Evolutionary conservation across 2,113 vertebrate species (phyloP).

Genomic region (Cyphomyrus plagiostoma): DNA sequence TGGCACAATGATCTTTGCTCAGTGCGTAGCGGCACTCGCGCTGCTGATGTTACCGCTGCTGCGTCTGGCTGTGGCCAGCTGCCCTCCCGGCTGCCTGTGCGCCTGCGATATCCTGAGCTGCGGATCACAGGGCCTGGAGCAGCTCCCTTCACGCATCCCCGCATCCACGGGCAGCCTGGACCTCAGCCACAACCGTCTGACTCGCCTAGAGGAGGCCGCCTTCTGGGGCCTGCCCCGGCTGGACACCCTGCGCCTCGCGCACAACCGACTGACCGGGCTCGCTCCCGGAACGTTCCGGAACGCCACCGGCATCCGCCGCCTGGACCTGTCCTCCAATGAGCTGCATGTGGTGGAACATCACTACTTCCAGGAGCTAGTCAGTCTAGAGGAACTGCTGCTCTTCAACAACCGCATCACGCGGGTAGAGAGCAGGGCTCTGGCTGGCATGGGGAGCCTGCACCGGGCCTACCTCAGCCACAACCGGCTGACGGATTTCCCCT

Average conservation of each 20-base stretch:
- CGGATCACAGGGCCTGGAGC: conserved; percentile 57
- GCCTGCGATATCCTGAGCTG: conserved; percentile 87
- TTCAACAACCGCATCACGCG: conserved; percentile 75
- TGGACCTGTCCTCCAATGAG: conserved; percentile 90
- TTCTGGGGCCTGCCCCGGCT: conserved; percentile 67
- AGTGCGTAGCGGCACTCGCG: conserved; percentile 14
- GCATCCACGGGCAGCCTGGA: conserved; percentile 68
- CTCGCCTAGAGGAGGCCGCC: conserved; percentile 54
- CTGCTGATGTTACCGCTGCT: conserved; percentile 27
- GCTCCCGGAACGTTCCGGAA: conserved; percentile 64
- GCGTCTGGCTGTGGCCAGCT: conserved; percentile 31
- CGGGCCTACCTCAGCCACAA: conserved; percentile 91
- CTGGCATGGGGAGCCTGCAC: conserved; percentile 60
- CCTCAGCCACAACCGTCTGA: conserved; percentile 79
- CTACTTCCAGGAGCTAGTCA: conserved; percentile 69
- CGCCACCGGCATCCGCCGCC: conserved; percentile 64
- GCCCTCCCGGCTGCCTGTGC: conserved; percentile 69
- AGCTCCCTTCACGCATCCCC: conserved; percentile 63
- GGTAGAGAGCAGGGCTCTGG: conserved; percentile 69
- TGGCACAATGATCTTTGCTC: conserved; percentile 35
- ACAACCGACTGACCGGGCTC: conserved; percentile 70
- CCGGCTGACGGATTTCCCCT: conserved; percentile 78
- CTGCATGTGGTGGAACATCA: conserved; percentile 60
- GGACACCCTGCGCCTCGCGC: conserved; percentile 67
- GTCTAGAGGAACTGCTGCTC: conserved; percentile 80